Base-by-base conservation (phyloP, 2,797 vertebrate genomes). In the Chaunax sp. region DNA sequence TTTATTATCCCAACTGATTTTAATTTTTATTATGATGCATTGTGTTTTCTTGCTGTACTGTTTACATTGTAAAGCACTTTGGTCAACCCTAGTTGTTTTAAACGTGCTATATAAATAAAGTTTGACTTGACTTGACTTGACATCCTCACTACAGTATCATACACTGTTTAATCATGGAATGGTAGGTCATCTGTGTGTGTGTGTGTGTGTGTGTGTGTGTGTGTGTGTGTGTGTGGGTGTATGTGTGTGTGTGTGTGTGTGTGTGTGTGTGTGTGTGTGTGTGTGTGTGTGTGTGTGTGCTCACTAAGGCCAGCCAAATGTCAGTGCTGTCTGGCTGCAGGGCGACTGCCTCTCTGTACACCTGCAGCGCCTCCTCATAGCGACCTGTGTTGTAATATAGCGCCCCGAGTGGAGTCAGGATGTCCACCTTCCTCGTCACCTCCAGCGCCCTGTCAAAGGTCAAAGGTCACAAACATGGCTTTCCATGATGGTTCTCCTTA, bases 311-410 rank as follows among this genome's bases (percentile, higher is more conserved):
- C 82, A 99, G 93, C 45, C 95, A 95, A 64, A 95, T 94, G 46
- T 98, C 96, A 2, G 85, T 95, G 75, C 90, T 96, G 1, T 92
- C 89, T 0, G 97, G 96, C 81, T 97, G 95, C 49, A 97, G 92
- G 0, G 78, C 61, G 0, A 89, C 93, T 0, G 96, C 97, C 80
- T 99, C 96, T 56, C 88, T 91, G 90, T 99, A 99, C 13, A 98
- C 90, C 74, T 93, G 94, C 75, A 98, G 76, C 0, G 98, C 97
- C 57, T 98, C 97, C n/a, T 96, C 92, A 0, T 96, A 96, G 0
- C 95, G 91, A 0, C 96, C 97, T 0, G 98, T 99, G 93, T 99
- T 98, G 85, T 99, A 99, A 75, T 96, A 98, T 9, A 99, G 93
- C 0, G 97, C 98, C 59, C 98, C 98, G 6, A 99, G 91, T 0